These are phyloP conservation scores for Agonopterix alstromeriana DNA, from an alignment of 2,888 invertebrate species.

Conservation along the genomic window DNA sequence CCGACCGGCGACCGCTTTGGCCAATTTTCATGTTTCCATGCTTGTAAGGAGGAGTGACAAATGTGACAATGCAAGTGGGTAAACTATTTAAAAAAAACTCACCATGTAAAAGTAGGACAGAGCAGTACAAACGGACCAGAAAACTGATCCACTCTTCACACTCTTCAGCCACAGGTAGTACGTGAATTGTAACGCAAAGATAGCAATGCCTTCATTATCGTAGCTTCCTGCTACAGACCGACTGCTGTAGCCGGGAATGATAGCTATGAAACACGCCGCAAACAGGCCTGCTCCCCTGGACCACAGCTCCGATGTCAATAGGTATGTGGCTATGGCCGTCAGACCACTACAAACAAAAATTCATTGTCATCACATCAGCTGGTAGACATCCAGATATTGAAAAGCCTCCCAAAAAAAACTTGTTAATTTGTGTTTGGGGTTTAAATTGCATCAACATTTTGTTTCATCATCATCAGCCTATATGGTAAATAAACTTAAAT, in stretches of 20 bases:
- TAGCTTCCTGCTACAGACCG: slow-evolving; percentile 99
- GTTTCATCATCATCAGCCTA: too few species aligned
- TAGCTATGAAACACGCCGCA: slow-evolving; percentile 99
- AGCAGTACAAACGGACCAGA: slow-evolving; percentile 96
- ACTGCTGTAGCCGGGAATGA: slow-evolving; percentile 99
- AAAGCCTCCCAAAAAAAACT: too few species aligned
- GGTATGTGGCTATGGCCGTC: slow-evolving; percentile 97
- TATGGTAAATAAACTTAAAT: too few species aligned
- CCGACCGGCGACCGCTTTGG: too few species aligned
- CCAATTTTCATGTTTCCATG: too few species aligned
- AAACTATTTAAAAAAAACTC: too few species aligned
- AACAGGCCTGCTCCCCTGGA: slow-evolving; percentile 97
- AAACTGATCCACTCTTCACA: slow-evolving; percentile 97
- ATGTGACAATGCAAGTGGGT: too few species aligned
- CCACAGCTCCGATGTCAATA: slow-evolving; percentile 98
- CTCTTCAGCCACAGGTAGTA: slow-evolving; percentile 99
- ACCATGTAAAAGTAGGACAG: slow-evolving; percentile 99
- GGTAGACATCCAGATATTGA: neutral
- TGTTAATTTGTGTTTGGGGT: too few species aligned
- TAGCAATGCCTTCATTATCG: slow-evolving; percentile 99
- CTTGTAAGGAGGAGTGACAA: too few species aligned
- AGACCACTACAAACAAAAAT: slow-evolving; percentile 84
- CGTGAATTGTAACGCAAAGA: slow-evolving; percentile 99
- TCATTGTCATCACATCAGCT: neutral
- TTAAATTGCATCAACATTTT: too few species aligned